Evolutionary conservation across 1,140 invertebrate genomes (phyloP), one percentile per base, ranked within the genome.

Genomic region (Cydia splendana): DNA sequence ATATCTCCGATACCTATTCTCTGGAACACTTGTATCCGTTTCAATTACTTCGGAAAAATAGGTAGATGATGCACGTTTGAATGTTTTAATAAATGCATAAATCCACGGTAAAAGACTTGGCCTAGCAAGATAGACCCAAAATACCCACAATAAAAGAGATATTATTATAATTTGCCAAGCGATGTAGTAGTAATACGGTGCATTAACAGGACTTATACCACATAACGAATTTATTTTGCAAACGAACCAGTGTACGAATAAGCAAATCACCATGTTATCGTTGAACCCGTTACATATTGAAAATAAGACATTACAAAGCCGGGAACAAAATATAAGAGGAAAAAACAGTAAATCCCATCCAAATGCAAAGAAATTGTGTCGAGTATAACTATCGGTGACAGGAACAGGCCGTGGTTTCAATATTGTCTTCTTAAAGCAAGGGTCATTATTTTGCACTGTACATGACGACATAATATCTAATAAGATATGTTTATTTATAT

Each of bases 151-250:
- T 20, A 62, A 62, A 24, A 62, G 1, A 62, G 57, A 62, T 20
- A 20, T 62, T 62, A 62, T 62, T 62, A 62, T 62, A 62, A 62
- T 62, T 62, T 62, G 57, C 57, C 57, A 62, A 20, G 2, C 20
- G 2, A 62, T 3, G 10, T 62, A 62, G 10, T 62, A 62, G 57
- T 62, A 62, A 62, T 62, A 62, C 2, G 57, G 20, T 62, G 57
- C 57, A 24, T 62, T 62, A 62, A 62, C 24, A 2, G 57, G 57
- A 24, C 24, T 2, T 62, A 62, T 24, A 62, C 57, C 18, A 62
- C 57, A 62, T 18, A n/a, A 62, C 2, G 18, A 24, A 10, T 62
- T 62, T 62, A 62, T 10, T 24, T 62, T 62, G 7, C 18, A 24
- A 62, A 62, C 0, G 20, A 62, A 7, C 18, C 57, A 62, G 6